phyloP scores from a whole-genome alignment of 1,140 invertebrate species.

The Conus betulinus region DNA sequence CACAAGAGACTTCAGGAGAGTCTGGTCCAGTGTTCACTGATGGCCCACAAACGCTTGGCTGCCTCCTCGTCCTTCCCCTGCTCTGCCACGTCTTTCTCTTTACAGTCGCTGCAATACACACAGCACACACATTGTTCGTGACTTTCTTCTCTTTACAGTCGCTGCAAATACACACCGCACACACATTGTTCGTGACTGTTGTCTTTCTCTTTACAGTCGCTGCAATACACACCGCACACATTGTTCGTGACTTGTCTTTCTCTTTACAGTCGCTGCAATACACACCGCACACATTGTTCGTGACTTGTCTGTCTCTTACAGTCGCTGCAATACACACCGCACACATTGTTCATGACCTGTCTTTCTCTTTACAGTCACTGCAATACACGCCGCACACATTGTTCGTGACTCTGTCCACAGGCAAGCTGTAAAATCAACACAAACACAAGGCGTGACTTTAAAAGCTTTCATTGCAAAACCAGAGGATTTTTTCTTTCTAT shows the following conservation, averaged over 20 bases:
- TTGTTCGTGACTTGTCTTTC: no score
- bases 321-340: slow-evolving; percentile 76
- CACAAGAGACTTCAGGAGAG: no score
- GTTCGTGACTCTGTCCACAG: no score
- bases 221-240: slow-evolving; percentile 48
- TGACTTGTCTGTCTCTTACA: slow-evolving; percentile 81
- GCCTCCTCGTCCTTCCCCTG: slow-evolving; percentile 73
- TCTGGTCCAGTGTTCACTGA: slow-evolving; percentile 77
- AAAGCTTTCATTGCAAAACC: no score
- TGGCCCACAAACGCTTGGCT: slow-evolving; percentile 83
- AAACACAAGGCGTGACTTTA: no score
- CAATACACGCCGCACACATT: slow-evolving; percentile 19
- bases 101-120: slow-evolving; percentile 79
- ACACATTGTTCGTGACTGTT: no score
- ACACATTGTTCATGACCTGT: no score
- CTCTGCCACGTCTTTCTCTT: slow-evolving; percentile 79
- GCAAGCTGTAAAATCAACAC: no score
- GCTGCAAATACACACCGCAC: slow-evolving; percentile 46
- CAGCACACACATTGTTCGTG: no score
- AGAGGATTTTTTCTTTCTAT: no score
- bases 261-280: slow-evolving; percentile 81
- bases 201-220: slow-evolving; percentile 82
- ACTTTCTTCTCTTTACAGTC: slow-evolving; percentile 85
- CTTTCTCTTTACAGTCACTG: slow-evolving; percentile 82
- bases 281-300: no score